Base-by-base conservation (phyloP, 2,888 invertebrate species). In the Pimpla rufipes region DNA sequence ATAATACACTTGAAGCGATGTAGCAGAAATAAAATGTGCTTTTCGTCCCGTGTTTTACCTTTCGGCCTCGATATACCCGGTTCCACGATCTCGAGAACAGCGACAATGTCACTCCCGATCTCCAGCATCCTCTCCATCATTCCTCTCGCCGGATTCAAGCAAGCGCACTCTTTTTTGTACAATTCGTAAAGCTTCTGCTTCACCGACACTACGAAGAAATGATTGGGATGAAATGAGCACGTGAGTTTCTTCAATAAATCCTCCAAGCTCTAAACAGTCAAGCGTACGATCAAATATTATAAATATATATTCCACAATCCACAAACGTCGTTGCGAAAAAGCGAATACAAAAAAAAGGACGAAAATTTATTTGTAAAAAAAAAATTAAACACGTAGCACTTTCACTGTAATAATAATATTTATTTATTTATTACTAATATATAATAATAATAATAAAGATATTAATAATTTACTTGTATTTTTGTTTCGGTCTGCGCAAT, bases 31-130 rank as follows among this genome's bases (percentile, higher is more conserved):
- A n/a, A n/a, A n/a, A n/a, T n/a, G n/a, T n/a, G n/a, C n/a, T n/a
- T n/a, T n/a, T n/a, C n/a, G n/a, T n/a, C n/a, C n/a, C n/a, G n/a
- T n/a, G n/a, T n/a, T 68, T 42, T 89, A 96, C 96, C 96, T 94
- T 95, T 95, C 0, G 95, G 94, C 88, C 96, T 94, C 6, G 96
- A 96, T 88, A 96, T 95, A 73, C 96, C 96, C 0, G 97, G 97
- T 83, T 96, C 96, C 1, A 97, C 91, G 40, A 94, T 94, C 82
- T 96, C 95, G 0, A 97, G 91, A 0, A 97, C 94, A 0, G 94
- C 92, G 37, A 97, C 90, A 57, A 97, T 91, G 86, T 96, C 96
- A 66, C 94, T 93, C 87, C 97, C 97, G 2, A 97, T 91, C 52
- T 95, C 94, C 50, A 96, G 94, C 93, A 97, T 97, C 68, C 96